These are phyloP conservation scores for Etheostoma cragini DNA, from an alignment of 2,113 vertebrate species.

Conservation along the genomic window DNA sequence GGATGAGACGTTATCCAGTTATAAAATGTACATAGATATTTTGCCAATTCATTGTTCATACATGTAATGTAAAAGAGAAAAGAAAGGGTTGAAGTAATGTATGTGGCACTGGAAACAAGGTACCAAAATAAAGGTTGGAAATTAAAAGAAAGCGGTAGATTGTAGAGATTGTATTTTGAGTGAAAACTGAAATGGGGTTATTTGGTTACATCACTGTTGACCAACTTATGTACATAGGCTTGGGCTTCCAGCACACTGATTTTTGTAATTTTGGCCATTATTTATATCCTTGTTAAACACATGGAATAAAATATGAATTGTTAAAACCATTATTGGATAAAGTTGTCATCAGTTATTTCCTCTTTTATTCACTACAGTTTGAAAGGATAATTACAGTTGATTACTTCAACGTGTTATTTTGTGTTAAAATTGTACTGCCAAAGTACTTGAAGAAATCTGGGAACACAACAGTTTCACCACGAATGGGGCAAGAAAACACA, in stretches of 20 bases:
- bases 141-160: constrained; percentile 46
- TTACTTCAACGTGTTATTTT: not conserved
- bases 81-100: constrained; percentile 80
- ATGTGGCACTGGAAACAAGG: constrained; percentile 88
- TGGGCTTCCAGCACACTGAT: constrained; percentile 98
- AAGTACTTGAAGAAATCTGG: not conserved
- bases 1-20: constrained; percentile 89
- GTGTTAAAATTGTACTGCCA: not conserved
- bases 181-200: constrained; percentile 83
- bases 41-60: constrained; percentile 98
- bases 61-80: constrained; percentile 90
- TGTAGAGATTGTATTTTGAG: constrained; percentile 86
- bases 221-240: constrained; percentile 96
- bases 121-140: constrained; percentile 84
- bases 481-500: not conserved
- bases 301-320: constrained; percentile 97
- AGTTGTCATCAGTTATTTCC: constrained; percentile 23
- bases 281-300: constrained; percentile 99
- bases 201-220: constrained; percentile 89
- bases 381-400: not conserved
- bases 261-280: constrained; percentile 99
- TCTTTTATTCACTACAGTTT: not conserved
- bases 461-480: not conserved
- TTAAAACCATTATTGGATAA: constrained; percentile 83
- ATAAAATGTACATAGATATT: constrained; percentile 95